Evolutionary conservation across 2,888 invertebrate genomes (phyloP).

Genomic region (Sylvicola cinctus): DNA sequence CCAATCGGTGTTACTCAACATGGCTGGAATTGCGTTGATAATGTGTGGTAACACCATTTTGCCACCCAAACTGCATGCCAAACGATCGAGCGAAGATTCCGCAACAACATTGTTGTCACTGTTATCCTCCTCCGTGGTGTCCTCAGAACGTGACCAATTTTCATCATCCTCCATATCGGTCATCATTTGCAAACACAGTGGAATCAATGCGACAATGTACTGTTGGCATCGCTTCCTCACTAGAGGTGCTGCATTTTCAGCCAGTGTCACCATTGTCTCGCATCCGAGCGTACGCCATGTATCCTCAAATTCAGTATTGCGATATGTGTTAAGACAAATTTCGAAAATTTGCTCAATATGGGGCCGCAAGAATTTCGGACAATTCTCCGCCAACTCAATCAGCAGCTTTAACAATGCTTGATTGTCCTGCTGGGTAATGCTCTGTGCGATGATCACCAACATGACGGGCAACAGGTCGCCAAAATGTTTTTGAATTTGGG

Average conservation of each 20-base stretch:
- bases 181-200: conserved; percentile 81
- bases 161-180: conserved; percentile 84
- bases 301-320: conserved; percentile 48
- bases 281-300: conserved; percentile 78
- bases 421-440: conserved; percentile 66
- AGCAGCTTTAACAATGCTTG: conserved; percentile 82
- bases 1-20: conserved; percentile 72
- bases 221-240: conserved; percentile 78
- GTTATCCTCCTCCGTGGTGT: conserved; percentile 78
- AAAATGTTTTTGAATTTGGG: conserved; percentile 74
- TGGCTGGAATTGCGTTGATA: conserved; percentile 61
- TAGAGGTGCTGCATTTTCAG: conserved; percentile 93
- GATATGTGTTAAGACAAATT: conserved; percentile 66
- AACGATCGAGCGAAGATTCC: conserved; percentile 87
- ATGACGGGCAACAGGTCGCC: conserved; percentile 62
- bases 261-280: conserved; percentile 59
- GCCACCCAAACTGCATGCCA: conserved; percentile 94
- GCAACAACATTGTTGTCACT: conserved; percentile 91
- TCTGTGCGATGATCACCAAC: conserved; percentile 52
- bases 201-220: conserved; percentile 61
- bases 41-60: conserved; percentile 77
- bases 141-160: conserved; percentile 72
- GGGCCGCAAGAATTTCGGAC: conserved; percentile 78
- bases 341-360: conserved; percentile 73
- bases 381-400: conserved; percentile 82